Base-by-base conservation (phyloP, 2,888 invertebrate species). In the Dryomyza anilis region DNA sequence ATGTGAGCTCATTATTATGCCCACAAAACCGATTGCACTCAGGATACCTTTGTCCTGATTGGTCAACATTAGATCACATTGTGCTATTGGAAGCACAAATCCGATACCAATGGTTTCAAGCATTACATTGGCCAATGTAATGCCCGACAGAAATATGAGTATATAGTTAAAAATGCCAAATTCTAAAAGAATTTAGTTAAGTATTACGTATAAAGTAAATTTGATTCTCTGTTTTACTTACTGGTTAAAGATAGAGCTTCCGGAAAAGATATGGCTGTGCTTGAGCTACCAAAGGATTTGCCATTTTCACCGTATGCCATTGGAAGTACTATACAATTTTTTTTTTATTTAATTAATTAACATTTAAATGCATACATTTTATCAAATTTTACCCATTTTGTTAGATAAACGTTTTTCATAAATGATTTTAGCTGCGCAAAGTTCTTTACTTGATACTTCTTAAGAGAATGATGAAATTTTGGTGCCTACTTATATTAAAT, bases 1-100 rank as follows among this genome's bases (percentile, higher is more conserved):
- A 75, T 86, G 85, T 0, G 86, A 86, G 60, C 86, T 85, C 12
- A 84, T 70, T 45, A 87, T 84, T 68, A 86, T 85, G 72, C 84
- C 85, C 50, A 79, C 71, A 72, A 83, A 82, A 4, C 82, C 79
- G 5, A 79, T 75, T 12, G 83, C 83, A 64, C 81, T 81, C 2
- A 85, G 73, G 52, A 82, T 72, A 19, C 85, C 85, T 56, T 84
- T 84, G 58, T 83, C 79, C 46, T 72, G 71, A 19, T 83, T 82
- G 19, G 77, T 78, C 67, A 85, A 71, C 19, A 79, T 70, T 36
- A 84, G 75, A 71, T 85, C 85, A 72, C 84, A 84, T 71, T 83
- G 78, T 4, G 83, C 86, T 5, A 86, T 84, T 0, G 87, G 86
- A 27, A 87, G 72, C 55, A 86, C 82, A 70, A 86, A 86, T 2